A percentile compares a stretch with the other conserved stretches of the same genome.
These are phyloP conservation scores for Hippoglossus hippoglossus DNA, from an alignment of 2,797 vertebrate genomes.

Conservation along the genomic window DNA sequence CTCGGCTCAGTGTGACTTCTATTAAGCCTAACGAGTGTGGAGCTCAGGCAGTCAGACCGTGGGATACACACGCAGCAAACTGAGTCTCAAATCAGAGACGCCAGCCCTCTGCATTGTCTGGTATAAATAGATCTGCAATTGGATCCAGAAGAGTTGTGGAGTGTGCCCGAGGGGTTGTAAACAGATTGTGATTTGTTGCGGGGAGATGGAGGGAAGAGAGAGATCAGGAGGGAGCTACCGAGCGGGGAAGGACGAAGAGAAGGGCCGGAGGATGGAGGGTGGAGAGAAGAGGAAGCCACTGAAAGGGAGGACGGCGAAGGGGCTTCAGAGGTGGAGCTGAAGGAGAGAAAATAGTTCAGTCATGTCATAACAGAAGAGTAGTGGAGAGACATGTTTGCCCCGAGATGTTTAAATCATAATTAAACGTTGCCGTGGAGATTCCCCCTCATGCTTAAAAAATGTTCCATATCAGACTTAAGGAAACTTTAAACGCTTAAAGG, in stretches of 20 bases:
- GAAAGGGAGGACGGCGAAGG: not conserved
- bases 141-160: constrained; percentile 76
- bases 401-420: not conserved
- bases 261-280: constrained; percentile 21
- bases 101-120: constrained; percentile 69
- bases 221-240: constrained; percentile 31
- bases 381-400: not conserved
- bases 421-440: constrained; percentile 19
- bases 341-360: not conserved
- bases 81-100: constrained; percentile 66
- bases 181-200: constrained; percentile 78
- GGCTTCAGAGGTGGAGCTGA: not conserved
- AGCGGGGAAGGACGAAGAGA: constrained; percentile 20
- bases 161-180: constrained; percentile 73
- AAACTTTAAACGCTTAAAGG: constrained; percentile 3
- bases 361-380: not conserved
- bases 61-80: constrained; percentile 52
- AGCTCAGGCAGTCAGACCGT: constrained; percentile 59
- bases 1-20: constrained; percentile 60
- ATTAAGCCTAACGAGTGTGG: constrained; percentile 67
- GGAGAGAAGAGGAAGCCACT: constrained; percentile 3
- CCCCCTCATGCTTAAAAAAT: constrained; percentile 30
- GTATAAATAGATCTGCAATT: constrained; percentile 77
- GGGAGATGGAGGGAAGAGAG: constrained; percentile 58
- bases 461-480: constrained; percentile 7